Evolutionary conservation across 1,140 invertebrate species (phyloP).

Genomic region (Caenorhabditis latens): DNA sequence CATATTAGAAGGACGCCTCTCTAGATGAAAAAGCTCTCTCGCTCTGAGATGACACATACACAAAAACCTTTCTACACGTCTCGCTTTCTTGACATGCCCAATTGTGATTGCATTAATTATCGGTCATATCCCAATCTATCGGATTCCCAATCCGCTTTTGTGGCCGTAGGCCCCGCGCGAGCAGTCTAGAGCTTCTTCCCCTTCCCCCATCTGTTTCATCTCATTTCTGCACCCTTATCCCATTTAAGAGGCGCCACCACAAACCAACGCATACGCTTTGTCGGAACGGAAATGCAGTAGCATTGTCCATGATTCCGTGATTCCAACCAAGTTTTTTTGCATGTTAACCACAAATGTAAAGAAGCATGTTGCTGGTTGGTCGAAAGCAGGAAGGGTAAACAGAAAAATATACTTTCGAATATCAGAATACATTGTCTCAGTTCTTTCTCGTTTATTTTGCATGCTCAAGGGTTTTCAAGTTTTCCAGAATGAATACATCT

Average conservation of each 20-base stretch:
- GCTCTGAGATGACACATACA: conserved; percentile 19
- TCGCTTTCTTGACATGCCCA: conserved; percentile 45
- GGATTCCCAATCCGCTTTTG: conserved; percentile 19
- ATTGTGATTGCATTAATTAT: conserved; percentile 56
- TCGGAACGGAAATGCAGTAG: conserved; percentile 39
- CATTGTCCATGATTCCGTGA: conserved; percentile 41
- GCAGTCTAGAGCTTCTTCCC: not conserved
- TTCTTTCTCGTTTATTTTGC: conserved; percentile 40
- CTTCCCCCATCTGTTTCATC: not conserved
- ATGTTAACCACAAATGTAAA: conserved; percentile 26
- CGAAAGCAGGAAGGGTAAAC: conserved; percentile 16
- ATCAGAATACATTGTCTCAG: conserved; percentile 38
- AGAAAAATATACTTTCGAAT: conserved; percentile 40
- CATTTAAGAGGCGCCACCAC: conserved; percentile 21
- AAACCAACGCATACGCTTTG: conserved; percentile 6
- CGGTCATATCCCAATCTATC: conserved; percentile 39
- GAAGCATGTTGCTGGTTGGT: not conserved
- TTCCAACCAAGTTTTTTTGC: conserved; percentile 38
- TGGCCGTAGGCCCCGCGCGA: not conserved
- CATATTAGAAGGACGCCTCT: conserved; percentile 49
- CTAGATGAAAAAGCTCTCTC: conserved; percentile 42
- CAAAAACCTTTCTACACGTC: conserved; percentile 50
- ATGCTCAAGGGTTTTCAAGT: conserved; percentile 5
- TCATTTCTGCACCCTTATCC: conserved; percentile 30
- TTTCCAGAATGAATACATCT: conserved; percentile 35